Evolutionary conservation across 2,888 invertebrate species (phyloP).

Genomic region (Mycalesis mineus): DNA sequence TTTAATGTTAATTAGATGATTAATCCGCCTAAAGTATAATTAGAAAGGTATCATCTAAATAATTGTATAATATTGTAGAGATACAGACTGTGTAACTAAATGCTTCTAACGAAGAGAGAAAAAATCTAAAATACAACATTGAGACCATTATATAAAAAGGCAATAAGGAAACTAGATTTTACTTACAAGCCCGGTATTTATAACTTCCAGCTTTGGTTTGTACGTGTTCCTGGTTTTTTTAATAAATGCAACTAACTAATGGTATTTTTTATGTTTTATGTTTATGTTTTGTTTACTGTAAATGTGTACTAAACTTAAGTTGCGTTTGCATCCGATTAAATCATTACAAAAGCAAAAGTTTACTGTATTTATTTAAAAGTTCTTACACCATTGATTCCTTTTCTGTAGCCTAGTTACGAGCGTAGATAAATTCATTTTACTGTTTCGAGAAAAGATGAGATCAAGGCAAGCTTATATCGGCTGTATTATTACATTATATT

Average conservation of each 20-base stretch:
- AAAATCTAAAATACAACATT: too few relatives aligned
- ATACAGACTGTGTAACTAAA: too few relatives aligned
- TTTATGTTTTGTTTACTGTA: too few relatives aligned
- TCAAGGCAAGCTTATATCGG: too few relatives aligned
- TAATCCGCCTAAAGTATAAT: too few relatives aligned
- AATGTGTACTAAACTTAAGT: not conserved
- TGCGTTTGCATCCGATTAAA: conserved; percentile 4
- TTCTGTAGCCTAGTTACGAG: not conserved
- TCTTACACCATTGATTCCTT: conserved; percentile 6
- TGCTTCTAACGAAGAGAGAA: too few relatives aligned
- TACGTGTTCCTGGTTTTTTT: not conserved
- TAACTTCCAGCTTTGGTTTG: not conserved
- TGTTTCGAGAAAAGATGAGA: too few relatives aligned
- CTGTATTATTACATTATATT: too few relatives aligned
- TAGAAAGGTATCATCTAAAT: not conserved
- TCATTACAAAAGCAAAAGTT: conserved; percentile 1
- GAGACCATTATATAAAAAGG: not conserved
- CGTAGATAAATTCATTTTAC: not conserved
- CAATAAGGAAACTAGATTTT: conserved; percentile 1
- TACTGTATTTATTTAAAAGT: conserved; percentile 1
- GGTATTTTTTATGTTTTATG: too few relatives aligned
- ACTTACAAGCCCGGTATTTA: not conserved
- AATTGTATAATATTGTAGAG: too few relatives aligned
- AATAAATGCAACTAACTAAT: not conserved
- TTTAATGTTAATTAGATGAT: too few relatives aligned